phyloP scores from a whole-genome alignment of 2,797 vertebrate genomes.

The Eleutherodactylus coqui region DNA sequence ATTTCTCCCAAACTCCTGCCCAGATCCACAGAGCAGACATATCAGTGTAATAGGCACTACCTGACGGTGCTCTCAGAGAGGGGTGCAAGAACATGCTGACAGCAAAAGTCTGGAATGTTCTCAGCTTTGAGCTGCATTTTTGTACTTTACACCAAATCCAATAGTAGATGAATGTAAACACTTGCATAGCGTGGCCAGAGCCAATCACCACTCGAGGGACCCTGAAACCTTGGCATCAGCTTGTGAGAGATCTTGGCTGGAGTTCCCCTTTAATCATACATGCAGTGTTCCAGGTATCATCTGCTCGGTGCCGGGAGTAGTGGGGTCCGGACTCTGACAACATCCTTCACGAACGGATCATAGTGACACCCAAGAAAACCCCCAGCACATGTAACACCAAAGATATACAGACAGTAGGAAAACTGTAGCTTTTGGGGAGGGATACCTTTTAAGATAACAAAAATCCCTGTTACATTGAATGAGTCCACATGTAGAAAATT shows the following conservation, averaged over 20 bases:
- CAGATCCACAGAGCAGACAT: too few species aligned
- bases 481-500: background rate
- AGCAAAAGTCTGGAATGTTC: too few species aligned
- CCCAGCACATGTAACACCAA: background rate
- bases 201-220: background rate
- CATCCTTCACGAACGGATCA: background rate
- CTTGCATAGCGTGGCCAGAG: background rate
- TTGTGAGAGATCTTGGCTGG: background rate
- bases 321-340: background rate
- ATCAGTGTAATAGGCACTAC: too few species aligned
- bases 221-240: background rate
- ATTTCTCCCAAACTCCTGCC: too few species aligned
- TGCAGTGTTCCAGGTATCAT: background rate
- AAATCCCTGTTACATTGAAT: background rate
- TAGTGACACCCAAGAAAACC: background rate
- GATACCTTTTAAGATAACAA: background rate
- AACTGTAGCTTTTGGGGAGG: background rate
- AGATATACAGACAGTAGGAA: background rate
- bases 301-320: background rate
- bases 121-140: background rate
- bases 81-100: too few species aligned
- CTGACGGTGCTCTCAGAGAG: too few species aligned
- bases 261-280: background rate
- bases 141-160: background rate
- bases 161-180: background rate